Base-by-base conservation (phyloP, 2,888 invertebrate genomes). In the Prosopocoilus inquinatus region DNA sequence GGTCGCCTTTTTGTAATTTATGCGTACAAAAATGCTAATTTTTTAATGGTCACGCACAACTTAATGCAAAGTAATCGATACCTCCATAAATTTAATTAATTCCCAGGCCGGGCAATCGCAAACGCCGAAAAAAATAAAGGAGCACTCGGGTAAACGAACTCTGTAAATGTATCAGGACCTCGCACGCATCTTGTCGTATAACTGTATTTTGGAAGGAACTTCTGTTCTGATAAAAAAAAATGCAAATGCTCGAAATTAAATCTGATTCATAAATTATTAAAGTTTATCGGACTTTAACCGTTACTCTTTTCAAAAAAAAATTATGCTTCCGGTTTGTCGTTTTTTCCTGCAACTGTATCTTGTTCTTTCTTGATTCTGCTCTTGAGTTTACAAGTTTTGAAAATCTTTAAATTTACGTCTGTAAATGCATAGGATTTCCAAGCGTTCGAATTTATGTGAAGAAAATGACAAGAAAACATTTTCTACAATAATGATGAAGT, bases 141-240 rank as follows among this genome's bases (percentile, higher is more conserved):
- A 38, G 38, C 38, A 9, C 41, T 13, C 13, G 41, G 41, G 41
- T 41, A 41, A 41, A 41, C 41, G 41, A 41, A 41, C 41, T 41
- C 15, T 16, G 41, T 41, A 41, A 41, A 41, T 41, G 41, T 41
- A 41, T 41, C 41, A 16, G 41, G 16, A 41, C 13, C 15, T 16
- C 41, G 41, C 41, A 41, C 41, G 15, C 41, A 41, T 41, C 20
- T 41, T 15, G 41, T 9, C 41, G n/a, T 2, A 9, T 41, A 41
- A 41, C 41, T 41, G 41, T 41, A 41, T 41, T 41, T 41, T 41
- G 13, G 16, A 9, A 41, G 41, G 20, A 28, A 28, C 20, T 28
- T 28, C 20, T 28, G 20, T 28, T 7, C 20, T 28, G 20, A 28
- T 28, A 28, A 28, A 28, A 28, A 28, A 28, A 28, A 7, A 28